These are phyloP conservation scores for Ctenicera cuprea DNA, from an alignment of 2,888 invertebrate genomes.

Conservation along the genomic window DNA sequence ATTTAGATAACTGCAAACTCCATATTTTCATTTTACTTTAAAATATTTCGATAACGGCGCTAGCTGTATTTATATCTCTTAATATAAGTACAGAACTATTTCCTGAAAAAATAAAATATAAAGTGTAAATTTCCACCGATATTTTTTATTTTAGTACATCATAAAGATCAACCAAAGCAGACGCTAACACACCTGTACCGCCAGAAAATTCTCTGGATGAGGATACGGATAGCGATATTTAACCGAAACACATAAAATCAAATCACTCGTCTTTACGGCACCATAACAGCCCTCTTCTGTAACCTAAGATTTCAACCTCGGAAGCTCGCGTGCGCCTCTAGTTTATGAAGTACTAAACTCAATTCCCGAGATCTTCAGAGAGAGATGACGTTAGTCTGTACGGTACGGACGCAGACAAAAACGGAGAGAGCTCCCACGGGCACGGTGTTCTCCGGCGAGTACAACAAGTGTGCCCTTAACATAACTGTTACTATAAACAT, in stretches of 20 bases:
- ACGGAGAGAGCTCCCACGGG: constrained; percentile 63
- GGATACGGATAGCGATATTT: constrained; percentile 69
- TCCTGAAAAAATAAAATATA: background rate
- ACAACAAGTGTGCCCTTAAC: constrained; percentile 73
- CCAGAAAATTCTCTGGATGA: constrained; percentile 20
- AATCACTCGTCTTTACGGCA: constrained; percentile 72
- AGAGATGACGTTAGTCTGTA: constrained; percentile 57
- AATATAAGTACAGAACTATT: too few species aligned
- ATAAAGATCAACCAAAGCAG: background rate
- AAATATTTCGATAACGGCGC: too few species aligned
- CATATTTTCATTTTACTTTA: too few species aligned
- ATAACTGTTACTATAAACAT: constrained; percentile 73
- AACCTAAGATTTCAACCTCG: constrained; percentile 72
- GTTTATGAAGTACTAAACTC: constrained; percentile 74
- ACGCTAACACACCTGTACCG: constrained; percentile 18
- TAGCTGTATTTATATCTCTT: too few species aligned
- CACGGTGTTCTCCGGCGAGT: constrained; percentile 67
- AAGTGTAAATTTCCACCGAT: background rate
- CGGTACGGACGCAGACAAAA: constrained; percentile 55
- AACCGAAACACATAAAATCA: constrained; percentile 73
- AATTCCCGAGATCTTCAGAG: constrained; percentile 65
- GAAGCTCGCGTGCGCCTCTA: constrained; percentile 72
- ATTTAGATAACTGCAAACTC: too few species aligned
- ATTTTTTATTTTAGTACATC: background rate
- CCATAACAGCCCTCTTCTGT: constrained; percentile 72